These are phyloP conservation scores for Pteruthius melanotis DNA, from an alignment of 2,113 vertebrate genomes.

Conservation along the genomic window DNA sequence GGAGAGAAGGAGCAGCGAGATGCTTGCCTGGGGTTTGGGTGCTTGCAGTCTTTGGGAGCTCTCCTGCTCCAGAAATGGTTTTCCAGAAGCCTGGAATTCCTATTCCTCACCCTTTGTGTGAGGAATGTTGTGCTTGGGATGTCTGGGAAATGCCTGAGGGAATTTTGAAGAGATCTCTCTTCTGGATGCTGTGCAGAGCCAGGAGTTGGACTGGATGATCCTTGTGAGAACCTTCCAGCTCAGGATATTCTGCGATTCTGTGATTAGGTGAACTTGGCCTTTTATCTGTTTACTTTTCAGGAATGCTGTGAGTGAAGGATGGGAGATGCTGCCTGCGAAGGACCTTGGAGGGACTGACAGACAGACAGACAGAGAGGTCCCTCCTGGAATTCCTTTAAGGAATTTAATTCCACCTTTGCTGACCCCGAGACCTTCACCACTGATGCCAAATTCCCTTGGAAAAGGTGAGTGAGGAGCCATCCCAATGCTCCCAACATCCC, in stretches of 20 bases:
- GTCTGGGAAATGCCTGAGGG: neutral
- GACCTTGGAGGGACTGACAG: neutral
- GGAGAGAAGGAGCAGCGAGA: neutral
- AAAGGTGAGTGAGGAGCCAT: neutral
- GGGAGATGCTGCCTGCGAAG: neutral
- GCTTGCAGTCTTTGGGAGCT: neutral
- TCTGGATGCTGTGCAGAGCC: neutral
- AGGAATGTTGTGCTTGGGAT: neutral
- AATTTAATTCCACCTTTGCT: neutral
- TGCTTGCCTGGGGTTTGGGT: neutral
- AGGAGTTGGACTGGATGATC: neutral
- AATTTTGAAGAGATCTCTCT: neutral
- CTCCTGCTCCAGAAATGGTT: neutral
- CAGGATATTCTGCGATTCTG: neutral
- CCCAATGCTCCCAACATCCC: neutral
- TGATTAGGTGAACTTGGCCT: neutral
- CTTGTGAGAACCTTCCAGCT: neutral
- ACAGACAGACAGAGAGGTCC: neutral
- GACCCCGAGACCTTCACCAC: neutral
- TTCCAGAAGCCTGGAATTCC: neutral
- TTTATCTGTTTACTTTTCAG: neutral
- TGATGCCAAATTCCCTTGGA: neutral
- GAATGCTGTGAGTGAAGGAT: neutral
- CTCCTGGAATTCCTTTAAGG: neutral
- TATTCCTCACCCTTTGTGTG: accelerated